These are phyloP conservation scores for Orchesella flavescens DNA, from an alignment of 2,888 invertebrate genomes.

Conservation along the genomic window DNA sequence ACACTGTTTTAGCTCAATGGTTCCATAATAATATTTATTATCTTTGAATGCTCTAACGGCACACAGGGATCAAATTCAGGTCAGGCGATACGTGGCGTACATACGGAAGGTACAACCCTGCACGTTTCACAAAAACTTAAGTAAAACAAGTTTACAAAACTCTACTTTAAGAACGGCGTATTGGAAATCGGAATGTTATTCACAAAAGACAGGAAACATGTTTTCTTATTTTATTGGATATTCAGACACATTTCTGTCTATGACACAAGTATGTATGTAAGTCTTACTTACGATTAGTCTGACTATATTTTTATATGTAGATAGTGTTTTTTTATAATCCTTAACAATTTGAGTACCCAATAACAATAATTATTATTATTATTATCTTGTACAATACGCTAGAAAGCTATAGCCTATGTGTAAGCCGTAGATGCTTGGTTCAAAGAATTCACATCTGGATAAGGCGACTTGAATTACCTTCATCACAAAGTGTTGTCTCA, in stretches of 20 bases:
- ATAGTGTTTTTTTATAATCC: no score
- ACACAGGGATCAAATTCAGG: conserved; percentile 33
- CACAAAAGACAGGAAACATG: conserved; percentile 16
- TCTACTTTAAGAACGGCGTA: not conserved
- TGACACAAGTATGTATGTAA: no score
- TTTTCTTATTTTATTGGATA: not conserved
- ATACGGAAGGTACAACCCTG: not conserved
- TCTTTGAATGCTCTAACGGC: not conserved
- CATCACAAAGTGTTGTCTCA: conserved; percentile 45
- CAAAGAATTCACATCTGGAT: conserved; percentile 56
- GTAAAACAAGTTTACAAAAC: not conserved
- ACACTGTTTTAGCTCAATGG: conserved; percentile 17
- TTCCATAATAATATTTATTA: conserved; percentile 9
- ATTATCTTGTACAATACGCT: not conserved
- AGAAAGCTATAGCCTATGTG: conserved; percentile 1
- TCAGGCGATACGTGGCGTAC: not conserved
- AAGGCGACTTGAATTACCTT: conserved; percentile 61
- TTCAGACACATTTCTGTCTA: not conserved
- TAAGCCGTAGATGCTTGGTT: conserved; percentile 16
- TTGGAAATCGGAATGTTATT: conserved; percentile 30
- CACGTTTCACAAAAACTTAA: not conserved
- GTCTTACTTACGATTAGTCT: no score
- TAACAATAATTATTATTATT: not conserved
- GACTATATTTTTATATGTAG: no score
- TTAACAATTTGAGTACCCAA: no score